Base-by-base conservation (phyloP, 1,140 invertebrate species). In the Spodoptera frugiperda region DNA sequence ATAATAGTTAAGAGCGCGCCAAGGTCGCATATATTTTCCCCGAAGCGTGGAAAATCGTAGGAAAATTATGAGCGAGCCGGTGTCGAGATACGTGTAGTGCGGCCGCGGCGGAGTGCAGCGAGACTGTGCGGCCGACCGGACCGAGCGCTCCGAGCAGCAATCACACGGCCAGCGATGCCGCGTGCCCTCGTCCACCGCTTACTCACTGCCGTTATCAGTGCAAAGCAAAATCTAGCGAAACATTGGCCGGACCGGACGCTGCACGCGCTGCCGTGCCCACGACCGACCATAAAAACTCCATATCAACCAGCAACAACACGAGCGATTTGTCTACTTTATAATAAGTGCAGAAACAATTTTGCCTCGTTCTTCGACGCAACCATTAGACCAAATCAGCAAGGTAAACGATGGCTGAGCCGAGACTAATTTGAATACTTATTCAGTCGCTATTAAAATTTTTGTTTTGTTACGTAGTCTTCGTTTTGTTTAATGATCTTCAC, bases 11-110 rank as follows among this genome's bases (percentile, higher is more conserved):
- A 87, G 84, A 84, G 73, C 86, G 84, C 87, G 83, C 88, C 88
- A 92, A 94, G 90, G 90, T 91, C 88, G 30, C 55, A 78, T 78
- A 84, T 86, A 87, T 85, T 89, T 91, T 89, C 88, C 85, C 87
- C 87, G 82, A 80, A 79, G 77, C 77, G 83, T 85, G 82, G 82
- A 85, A 90, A 90, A 89, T 84, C 72, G 80, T 54, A 70, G 67
- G 48, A 73, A 59, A 55, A 49, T 67, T 70, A 39, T 44, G 30
- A 6, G 19, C 44, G 63, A 17, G 67, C 14, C 48, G 48, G 19
- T 49, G 15, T 17, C 63, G 71, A 73, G 81, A 78, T 84, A 82
- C 53, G 70, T 79, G 54, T 79, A 55, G 77, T 77, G 49, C 81
- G 77, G 48, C 77, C 82, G 33, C 33, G 80, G 54, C 76, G 80